Base-by-base conservation (phyloP, 2,888 invertebrate species). In the Argyresthia goedartella region DNA sequence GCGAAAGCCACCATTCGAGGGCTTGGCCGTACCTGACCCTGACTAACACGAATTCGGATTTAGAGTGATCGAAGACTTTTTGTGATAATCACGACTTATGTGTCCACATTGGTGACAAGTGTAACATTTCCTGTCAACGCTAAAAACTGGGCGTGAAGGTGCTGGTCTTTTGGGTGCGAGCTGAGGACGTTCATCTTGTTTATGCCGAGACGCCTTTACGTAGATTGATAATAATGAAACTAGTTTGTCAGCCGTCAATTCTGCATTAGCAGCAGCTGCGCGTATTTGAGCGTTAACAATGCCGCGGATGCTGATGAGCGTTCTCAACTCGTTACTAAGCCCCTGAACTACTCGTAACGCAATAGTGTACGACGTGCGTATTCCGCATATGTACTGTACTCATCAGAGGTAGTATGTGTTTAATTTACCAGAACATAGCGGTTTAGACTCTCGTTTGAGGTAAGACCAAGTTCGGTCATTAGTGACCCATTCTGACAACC, bases 301-400 rank as follows among this genome's bases (percentile, higher is more conserved):
- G 39, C 15, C 35, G 3, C 59, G 50, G 10, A 60, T 54, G 8
- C 59, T 49, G 7, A 63, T 61, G 8, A 53, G 39, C 0, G 50
- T 39, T 35, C 54, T 57, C 8, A 66, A 34, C 4, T 66, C 66
- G 0, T 60, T 59, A 45, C 15, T 56, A 52, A 3, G 48, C 9
- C 48, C 36, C 48, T 34, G 48, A 6, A 64, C 58, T 11, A 64
- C 55, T 4, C 55, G 48, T 8, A 65, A 0, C 65, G 57, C 3
- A 66, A 48, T 10, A 66, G 15, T 0, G 65, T 54, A 1, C 60
- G 55, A 6, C 64, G 55, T 0, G 62, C 66, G 34, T 66, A 66
- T 25, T 66, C 65, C 0, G 63, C 60, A 25, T 64, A 67, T 0
- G 62, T 57, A 0, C 49, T 0, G 45, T 54, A 65, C 6, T 53